These are phyloP conservation scores for Siniperca scherzeri DNA, from an alignment of 2,797 vertebrate species.

Conservation along the genomic window DNA sequence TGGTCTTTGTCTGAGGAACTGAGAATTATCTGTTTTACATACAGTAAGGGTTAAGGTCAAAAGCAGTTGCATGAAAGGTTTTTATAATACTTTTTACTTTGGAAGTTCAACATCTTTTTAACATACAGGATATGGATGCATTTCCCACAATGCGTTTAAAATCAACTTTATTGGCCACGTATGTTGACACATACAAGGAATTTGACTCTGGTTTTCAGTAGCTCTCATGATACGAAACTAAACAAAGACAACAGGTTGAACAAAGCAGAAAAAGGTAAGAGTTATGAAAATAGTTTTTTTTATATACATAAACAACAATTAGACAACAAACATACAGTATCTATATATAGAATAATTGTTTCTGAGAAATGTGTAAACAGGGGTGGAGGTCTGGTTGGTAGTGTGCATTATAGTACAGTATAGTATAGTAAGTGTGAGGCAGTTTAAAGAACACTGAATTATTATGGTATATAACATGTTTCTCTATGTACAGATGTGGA, in stretches of 20 bases:
- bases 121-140: not conserved
- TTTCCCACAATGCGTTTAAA: not conserved
- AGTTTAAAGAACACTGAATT: not conserved
- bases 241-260: not conserved
- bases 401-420: not conserved
- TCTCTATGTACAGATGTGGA: not conserved
- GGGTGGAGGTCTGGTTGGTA: not conserved
- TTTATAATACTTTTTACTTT: not conserved
- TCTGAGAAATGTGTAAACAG: not conserved
- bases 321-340: not conserved
- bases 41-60: conserved; percentile 5
- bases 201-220: not conserved
- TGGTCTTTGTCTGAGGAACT: conserved; percentile 44
- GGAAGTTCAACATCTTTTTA: not conserved
- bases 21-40: conserved; percentile 24
- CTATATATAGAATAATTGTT: not conserved
- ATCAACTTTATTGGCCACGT: not conserved
- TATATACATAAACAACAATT: not conserved
- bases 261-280: not conserved
- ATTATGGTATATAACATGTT: not conserved
- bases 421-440: not conserved
- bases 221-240: not conserved
- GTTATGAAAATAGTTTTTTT: not conserved
- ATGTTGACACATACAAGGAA: not conserved
- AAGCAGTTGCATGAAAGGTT: not conserved